These are phyloP conservation scores for Stenopsyche tienmushanensis DNA, from an alignment of 1,140 invertebrate species.

Conservation along the genomic window DNA sequence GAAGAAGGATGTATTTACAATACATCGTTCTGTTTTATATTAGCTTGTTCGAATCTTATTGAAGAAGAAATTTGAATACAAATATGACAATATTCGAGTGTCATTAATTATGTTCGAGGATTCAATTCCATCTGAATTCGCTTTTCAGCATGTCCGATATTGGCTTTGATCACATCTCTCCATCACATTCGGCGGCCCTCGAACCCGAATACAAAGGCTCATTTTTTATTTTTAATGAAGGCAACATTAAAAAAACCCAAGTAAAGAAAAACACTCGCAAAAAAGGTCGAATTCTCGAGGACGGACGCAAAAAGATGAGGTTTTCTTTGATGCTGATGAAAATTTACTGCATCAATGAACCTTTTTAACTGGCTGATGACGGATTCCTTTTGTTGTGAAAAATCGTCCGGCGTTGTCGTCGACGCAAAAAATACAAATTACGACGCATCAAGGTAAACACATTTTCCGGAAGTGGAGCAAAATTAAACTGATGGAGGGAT, in stretches of 20 bases:
- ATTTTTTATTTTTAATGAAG: neutral
- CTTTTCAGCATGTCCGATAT: neutral
- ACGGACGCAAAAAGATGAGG: conserved; percentile 7
- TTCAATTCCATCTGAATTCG: too few species aligned
- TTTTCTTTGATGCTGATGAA: conserved; percentile 12
- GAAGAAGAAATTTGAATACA: too few species aligned
- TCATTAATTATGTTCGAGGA: too few species aligned
- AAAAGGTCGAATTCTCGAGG: neutral
- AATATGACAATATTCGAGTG: too few species aligned
- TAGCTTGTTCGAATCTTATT: too few species aligned
- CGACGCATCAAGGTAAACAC: neutral
- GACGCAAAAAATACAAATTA: conserved; percentile 2
- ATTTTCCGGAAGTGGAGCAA: conserved; percentile 1
- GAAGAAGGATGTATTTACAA: too few species aligned
- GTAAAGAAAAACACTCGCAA: neutral
- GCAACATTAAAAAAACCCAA: neutral
- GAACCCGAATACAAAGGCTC: neutral
- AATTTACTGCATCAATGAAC: conserved; percentile 12
- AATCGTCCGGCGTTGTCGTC: neutral
- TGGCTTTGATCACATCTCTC: neutral
- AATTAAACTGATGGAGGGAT: neutral
- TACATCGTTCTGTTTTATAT: too few species aligned
- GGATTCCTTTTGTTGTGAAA: neutral
- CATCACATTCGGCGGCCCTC: neutral
- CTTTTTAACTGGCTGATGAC: conserved; percentile 1